Evolutionary conservation across 2,113 vertebrate genomes (phyloP), one percentile per base, ranked within the genome.

Genomic region (Carassius carassius): DNA sequence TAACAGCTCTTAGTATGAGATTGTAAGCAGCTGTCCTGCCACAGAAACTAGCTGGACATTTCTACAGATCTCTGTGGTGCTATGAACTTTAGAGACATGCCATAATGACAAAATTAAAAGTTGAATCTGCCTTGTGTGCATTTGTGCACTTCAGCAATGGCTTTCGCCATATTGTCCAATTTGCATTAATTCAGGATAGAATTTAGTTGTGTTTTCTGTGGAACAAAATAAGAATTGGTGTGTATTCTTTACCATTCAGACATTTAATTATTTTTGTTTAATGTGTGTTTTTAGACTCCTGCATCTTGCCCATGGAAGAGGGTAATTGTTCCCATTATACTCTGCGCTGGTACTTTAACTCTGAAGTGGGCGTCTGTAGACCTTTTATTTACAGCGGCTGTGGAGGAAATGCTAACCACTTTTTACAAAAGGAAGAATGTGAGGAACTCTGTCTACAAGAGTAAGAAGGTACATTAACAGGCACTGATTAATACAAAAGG

Each of bases 301-400:
- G 98, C 92, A 78, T 86, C 10, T 92, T 96, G 83, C 95, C 95
- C 0, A 92, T 99, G 95, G 96, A 98, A 0, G 97, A 99, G 92
- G 98, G 98, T 14, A 90, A 85, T 86, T 99, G 98, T 86, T 92
- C 89, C 32, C 94, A 51, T 54, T 99, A 95, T 89, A 98, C 97
- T 0, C 89, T 99, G 89, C 95, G 94, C 10, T 99, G 97, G 97
- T 99, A 99, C 92, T 97, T 96, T 82, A 98, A 96, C 90, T 91
- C 90, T 44, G 91, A 88, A 87, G 93, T 88, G 21, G 83, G 90
- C 4, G 92, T 94, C 88, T 99, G 97, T 91, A 95, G 96, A 69
- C 98, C 97, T 82, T 99, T 99, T 49, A 92, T 99, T 91, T 99
- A 98, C 85, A 95, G 98, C 0, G 98, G 98, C 92, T 99, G 98